These are phyloP conservation scores for Ophion obscuratus DNA, from an alignment of 2,888 invertebrate species.

Conservation along the genomic window DNA sequence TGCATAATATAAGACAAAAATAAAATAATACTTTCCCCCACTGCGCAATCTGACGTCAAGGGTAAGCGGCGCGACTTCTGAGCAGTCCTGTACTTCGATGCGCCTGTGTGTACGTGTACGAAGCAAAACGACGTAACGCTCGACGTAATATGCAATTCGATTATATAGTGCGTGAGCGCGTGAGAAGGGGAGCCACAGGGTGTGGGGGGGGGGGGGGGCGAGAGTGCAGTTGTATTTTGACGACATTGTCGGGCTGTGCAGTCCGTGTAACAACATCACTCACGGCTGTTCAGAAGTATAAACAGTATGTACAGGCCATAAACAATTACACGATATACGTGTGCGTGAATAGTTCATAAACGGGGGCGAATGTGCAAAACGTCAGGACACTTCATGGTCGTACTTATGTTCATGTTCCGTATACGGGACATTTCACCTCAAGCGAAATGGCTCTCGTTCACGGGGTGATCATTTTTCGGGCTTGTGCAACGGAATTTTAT, in stretches of 20 bases:
- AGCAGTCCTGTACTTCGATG: neutral
- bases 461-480: neutral
- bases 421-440: neutral
- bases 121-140: slow-evolving; percentile 44
- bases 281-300: slow-evolving; percentile 20
- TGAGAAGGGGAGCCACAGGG: neutral
- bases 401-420: neutral
- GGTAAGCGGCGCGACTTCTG: neutral
- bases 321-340: slow-evolving; percentile 23
- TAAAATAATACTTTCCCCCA: neutral
- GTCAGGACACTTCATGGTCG: neutral
- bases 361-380: slow-evolving; percentile 18
- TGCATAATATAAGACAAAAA: neutral
- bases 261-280: slow-evolving; percentile 26
- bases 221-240: slow-evolving; percentile 21
- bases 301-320: slow-evolving; percentile 1
- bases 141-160: slow-evolving; percentile 53
- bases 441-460: neutral
- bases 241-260: slow-evolving; percentile 18
- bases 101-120: neutral
- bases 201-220: neutral
- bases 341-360: slow-evolving; percentile 18
- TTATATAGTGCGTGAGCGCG: slow-evolving; percentile 15
- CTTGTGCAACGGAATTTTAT: neutral
- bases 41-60: neutral